phyloP scores from a whole-genome alignment of 30 jellyfish, hydroid and myxozoan species.

The Aurelia aurita region DNA sequence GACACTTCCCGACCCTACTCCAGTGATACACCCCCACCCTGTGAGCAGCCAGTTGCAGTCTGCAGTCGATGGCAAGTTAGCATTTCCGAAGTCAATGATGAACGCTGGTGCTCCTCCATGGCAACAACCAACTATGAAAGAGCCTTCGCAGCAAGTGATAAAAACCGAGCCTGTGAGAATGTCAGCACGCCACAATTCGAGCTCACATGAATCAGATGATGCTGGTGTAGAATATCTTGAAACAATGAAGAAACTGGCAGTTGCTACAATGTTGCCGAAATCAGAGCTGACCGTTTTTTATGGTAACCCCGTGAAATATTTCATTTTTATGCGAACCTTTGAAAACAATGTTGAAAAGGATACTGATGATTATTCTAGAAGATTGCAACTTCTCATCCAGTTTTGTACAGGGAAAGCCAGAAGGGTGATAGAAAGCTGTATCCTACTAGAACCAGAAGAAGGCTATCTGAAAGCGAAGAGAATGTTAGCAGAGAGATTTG shows the following conservation, averaged over 20 bases:
- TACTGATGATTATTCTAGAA: slow-evolving; percentile 19
- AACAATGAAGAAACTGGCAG: slow-evolving; percentile 47
- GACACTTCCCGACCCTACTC: slow-evolving; percentile 12
- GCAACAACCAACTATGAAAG: background rate
- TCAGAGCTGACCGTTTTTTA: slow-evolving; percentile 40
- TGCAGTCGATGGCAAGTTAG: slow-evolving; percentile 9
- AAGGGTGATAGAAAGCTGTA: slow-evolving; percentile 36
- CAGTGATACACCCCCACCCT: background rate
- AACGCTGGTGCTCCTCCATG: slow-evolving; percentile 18
- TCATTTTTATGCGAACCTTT: slow-evolving; percentile 19
- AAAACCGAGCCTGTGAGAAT: slow-evolving; percentile 2
- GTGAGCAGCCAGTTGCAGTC: slow-evolving; percentile 22
- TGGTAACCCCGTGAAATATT: slow-evolving; percentile 30
- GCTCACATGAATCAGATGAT: background rate
- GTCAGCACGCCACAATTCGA: slow-evolving; percentile 13
- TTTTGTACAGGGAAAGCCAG: slow-evolving; percentile 31
- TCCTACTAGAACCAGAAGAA: slow-evolving; percentile 19
- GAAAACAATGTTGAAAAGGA: slow-evolving; percentile 28
- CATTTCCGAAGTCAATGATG: background rate
- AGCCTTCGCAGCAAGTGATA: slow-evolving; percentile 1
- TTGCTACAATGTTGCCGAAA: slow-evolving; percentile 41
- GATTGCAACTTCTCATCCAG: slow-evolving; percentile 26
- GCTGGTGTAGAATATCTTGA: slow-evolving; percentile 33
- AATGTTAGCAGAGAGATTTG: slow-evolving; percentile 38
- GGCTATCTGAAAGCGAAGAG: slow-evolving; percentile 32